Percentiles rank a stretch among this genome's conserved stretches.
Conservation (phyloP, 1,140 invertebrate species). For the Vollenhovia emeryi region DNA sequence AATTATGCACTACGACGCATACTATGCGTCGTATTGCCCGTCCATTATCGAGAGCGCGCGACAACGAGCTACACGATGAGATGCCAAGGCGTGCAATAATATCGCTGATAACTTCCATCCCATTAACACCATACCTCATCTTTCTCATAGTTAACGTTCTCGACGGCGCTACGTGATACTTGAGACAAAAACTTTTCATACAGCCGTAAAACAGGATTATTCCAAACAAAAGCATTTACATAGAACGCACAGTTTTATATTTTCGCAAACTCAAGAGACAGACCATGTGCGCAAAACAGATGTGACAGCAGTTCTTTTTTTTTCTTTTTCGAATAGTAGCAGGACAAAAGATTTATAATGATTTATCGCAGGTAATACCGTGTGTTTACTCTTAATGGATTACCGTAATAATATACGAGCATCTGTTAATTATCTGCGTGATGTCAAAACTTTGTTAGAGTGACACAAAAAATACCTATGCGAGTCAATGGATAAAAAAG, state of each 20-base stretch:
- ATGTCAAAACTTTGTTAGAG: background rate
- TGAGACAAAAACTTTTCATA: background rate
- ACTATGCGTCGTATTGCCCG: conserved; percentile 64
- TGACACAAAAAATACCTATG: background rate
- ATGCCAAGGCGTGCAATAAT: conserved; percentile 55
- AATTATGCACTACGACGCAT: conserved; percentile 62
- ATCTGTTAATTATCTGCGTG: conserved; percentile 1
- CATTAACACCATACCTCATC: conserved; percentile 25
- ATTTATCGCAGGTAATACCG: background rate
- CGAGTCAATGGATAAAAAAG: background rate
- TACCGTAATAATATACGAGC: background rate
- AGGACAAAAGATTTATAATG: background rate
- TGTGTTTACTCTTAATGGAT: conserved; percentile 26
- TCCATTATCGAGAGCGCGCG: conserved; percentile 65
- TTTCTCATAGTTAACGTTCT: conserved; percentile 6
- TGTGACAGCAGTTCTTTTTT: background rate
- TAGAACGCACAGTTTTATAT: background rate
- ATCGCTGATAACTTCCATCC: conserved; percentile 58
- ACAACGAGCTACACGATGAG: conserved; percentile 57
- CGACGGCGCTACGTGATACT: background rate
- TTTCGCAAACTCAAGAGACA: background rate
- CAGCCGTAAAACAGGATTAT: background rate
- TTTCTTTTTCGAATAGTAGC: background rate
- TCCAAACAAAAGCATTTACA: background rate
- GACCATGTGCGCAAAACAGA: background rate